A percentile compares a stretch with the other conserved stretches of the same genome.
phyloP scores from a whole-genome alignment of 2,888 invertebrate species.

The Frankliniella fusca region DNA sequence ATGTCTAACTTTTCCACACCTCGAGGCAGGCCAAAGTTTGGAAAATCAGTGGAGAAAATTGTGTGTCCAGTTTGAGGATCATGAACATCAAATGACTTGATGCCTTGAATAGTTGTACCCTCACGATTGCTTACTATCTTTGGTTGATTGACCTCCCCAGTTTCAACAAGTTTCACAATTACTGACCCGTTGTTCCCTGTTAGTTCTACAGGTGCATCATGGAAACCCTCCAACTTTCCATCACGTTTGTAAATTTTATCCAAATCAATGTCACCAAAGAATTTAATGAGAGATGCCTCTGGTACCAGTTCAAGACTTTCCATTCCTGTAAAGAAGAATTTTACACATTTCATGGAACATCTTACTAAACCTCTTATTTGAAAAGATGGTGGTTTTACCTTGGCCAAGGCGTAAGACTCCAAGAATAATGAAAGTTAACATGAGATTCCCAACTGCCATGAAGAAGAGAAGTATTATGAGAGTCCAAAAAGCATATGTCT shows the following conservation, averaged over 20 bases:
- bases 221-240: conserved; percentile 57
- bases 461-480: conserved; percentile 65
- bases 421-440: conserved; percentile 74
- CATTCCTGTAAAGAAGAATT: conserved; percentile 55
- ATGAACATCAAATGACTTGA: conserved; percentile 64
- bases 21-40: conserved; percentile 64
- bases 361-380: too few relatives aligned
- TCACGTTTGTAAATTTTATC: conserved; percentile 70
- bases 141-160: conserved; percentile 40
- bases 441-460: conserved; percentile 69
- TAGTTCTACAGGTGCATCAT: conserved; percentile 49
- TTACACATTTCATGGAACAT: not conserved
- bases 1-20: conserved; percentile 50
- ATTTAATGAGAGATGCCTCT: conserved; percentile 68
- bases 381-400: conserved; percentile 32
- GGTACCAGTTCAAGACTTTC: conserved; percentile 78
- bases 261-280: conserved; percentile 71
- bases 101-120: conserved; percentile 64
- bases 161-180: conserved; percentile 44
- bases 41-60: conserved; percentile 72
- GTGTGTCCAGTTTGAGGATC: conserved; percentile 60
- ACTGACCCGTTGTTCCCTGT: conserved; percentile 46
- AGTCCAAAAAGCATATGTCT: conserved; percentile 61
- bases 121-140: conserved; percentile 55
- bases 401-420: conserved; percentile 74